Conservation (phyloP, 2,888 invertebrate genomes). For the Phyllotreta striolata region DNA sequence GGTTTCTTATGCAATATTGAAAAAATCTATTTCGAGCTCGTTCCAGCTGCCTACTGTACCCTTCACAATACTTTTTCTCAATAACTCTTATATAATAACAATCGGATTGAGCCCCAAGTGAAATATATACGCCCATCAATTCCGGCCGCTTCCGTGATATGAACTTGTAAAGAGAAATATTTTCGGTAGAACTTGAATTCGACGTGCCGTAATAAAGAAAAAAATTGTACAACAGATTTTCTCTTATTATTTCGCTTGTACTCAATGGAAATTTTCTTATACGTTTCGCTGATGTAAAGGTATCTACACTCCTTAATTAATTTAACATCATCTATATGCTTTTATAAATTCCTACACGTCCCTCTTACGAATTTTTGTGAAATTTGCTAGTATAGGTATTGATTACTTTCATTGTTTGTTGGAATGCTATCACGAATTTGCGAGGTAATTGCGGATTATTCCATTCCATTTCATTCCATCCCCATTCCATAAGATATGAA, state of each 20-base stretch:
- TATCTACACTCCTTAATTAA: no score
- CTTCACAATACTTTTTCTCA: constrained; percentile 25
- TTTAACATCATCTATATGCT: no score
- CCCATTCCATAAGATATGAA: no score
- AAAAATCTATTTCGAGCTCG: constrained; percentile 22
- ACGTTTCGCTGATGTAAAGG: no score
- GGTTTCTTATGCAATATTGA: constrained; percentile 30
- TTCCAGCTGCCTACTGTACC: constrained; percentile 25
- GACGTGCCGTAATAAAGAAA: constrained; percentile 20
- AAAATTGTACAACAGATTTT: constrained; percentile 2
- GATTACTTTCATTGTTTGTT: no score
- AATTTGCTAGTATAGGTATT: no score
- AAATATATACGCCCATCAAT: constrained; percentile 22
- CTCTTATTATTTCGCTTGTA: constrained; percentile 8
- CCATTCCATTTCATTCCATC: no score
- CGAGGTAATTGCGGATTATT: no score
- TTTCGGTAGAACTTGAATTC: constrained; percentile 12
- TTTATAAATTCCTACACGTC: no score
- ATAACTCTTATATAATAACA: constrained; percentile 25
- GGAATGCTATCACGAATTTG: no score
- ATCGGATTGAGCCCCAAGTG: constrained; percentile 15
- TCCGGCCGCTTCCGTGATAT: constrained; percentile 16
- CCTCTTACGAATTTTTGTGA: no score
- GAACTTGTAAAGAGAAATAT: constrained; percentile 23
- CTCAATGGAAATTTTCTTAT: no score